Conservation (phyloP, 2,113 vertebrate species). For the Hippocampus abdominalis region DNA sequence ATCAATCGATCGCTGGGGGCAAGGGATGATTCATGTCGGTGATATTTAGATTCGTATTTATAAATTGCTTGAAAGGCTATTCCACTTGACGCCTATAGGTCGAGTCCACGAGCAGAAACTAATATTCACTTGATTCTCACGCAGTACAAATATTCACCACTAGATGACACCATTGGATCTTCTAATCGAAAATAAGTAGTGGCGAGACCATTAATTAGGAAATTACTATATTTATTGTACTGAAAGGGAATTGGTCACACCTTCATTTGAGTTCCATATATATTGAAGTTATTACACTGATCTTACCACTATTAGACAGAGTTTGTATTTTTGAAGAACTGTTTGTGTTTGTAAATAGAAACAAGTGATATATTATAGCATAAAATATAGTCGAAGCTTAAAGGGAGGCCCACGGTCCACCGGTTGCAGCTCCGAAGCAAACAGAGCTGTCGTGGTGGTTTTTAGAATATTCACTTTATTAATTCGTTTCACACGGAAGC, state of each 20-base stretch:
- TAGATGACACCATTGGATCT: neutral
- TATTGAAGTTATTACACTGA: neutral
- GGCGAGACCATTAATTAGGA: neutral
- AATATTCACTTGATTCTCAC: neutral
- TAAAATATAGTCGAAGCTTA: neutral
- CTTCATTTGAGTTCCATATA: neutral
- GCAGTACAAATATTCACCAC: neutral
- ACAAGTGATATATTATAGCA: too few relatives aligned
- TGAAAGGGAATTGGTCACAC: neutral
- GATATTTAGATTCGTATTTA: neutral
- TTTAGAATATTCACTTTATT: too few relatives aligned
- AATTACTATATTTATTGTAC: neutral
- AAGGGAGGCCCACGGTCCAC: too few relatives aligned
- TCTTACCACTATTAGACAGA: neutral
- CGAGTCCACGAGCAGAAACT: neutral
- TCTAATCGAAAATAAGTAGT: neutral
- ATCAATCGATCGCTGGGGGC: neutral
- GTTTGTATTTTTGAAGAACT: neutral
- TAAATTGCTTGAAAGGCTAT: neutral
- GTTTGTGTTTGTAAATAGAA: too few relatives aligned
- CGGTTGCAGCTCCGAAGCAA: too few relatives aligned
- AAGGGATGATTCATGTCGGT: neutral
- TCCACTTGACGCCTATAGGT: neutral
- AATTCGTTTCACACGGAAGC: too few relatives aligned
- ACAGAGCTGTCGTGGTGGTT: too few relatives aligned